These are phyloP conservation scores for Caenorhabditis doughertyi DNA, from an alignment of 2,888 invertebrate genomes.

Conservation along the genomic window DNA sequence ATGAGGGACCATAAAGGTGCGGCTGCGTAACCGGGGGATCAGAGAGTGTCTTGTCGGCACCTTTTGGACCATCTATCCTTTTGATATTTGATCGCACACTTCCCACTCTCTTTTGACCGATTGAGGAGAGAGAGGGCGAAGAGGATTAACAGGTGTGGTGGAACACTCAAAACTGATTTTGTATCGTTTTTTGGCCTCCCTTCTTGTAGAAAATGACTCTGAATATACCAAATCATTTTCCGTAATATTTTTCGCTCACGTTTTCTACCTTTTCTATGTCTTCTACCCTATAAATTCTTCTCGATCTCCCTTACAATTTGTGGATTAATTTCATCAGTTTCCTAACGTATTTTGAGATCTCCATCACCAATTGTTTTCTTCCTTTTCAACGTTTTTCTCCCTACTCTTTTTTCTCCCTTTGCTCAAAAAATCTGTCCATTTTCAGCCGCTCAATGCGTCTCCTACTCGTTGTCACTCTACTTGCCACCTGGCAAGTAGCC, in stretches of 20 bases:
- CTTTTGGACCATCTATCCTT: not conserved
- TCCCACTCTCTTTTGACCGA: slow-evolving; percentile 21
- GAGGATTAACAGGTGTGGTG: slow-evolving; percentile 32
- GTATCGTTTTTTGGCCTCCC: not conserved
- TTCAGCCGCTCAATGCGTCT: slow-evolving; percentile 15
- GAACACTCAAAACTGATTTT: not conserved
- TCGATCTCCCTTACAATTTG: no score
- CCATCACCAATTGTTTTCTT: not conserved
- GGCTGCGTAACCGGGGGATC: slow-evolving; percentile 7
- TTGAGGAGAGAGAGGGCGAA: slow-evolving; percentile 12
- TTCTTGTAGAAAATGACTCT: no score
- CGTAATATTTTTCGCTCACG: no score
- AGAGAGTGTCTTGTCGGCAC: slow-evolving; percentile 11
- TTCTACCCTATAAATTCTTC: no score
- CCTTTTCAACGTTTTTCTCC: not conserved
- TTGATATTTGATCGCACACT: slow-evolving; percentile 30
- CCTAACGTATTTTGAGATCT: no score
- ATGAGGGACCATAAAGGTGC: slow-evolving; percentile 18
- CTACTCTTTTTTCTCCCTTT: not conserved
- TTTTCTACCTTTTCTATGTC: no score
- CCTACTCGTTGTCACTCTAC: slow-evolving; percentile 1
- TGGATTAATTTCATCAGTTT: no score
- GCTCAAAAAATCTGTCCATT: not conserved
- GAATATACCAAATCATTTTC: no score
- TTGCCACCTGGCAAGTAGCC: slow-evolving; percentile 18